A percentile compares a stretch with the other conserved stretches of the same genome.
Conservation (phyloP, 2,113 vertebrate genomes). For the Corythornis cristatus region DNA sequence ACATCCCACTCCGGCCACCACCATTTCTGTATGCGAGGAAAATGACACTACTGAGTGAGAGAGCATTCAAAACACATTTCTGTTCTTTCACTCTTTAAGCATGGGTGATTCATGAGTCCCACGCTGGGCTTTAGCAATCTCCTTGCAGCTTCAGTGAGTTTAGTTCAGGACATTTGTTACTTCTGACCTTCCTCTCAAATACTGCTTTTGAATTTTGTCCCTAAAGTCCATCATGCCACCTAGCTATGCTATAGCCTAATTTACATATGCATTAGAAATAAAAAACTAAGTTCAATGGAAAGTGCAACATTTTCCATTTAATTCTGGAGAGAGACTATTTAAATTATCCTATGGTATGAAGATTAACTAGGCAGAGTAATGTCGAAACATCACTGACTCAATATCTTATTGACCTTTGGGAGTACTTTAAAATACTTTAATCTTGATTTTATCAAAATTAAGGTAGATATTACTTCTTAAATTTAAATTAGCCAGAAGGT, state of each 20-base stretch:
- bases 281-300: background rate
- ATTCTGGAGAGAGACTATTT: background rate
- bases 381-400: background rate
- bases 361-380: background rate
- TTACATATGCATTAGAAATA: background rate
- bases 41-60: background rate
- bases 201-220: background rate
- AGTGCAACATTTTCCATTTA: background rate
- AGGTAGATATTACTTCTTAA: background rate
- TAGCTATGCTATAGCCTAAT: background rate
- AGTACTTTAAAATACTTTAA: background rate
- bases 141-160: background rate
- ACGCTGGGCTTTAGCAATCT: background rate
- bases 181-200: background rate
- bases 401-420: background rate
- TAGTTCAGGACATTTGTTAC: background rate
- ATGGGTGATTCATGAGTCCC: rapidly evolving
- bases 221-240: background rate
- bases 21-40: conserved; percentile 82
- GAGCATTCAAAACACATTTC: background rate
- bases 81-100: background rate
- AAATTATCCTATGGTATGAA: background rate
- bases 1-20: conserved; percentile 94
- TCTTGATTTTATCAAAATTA: background rate
- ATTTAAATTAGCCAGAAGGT: background rate